phyloP scores from a whole-genome alignment of 30 jellyfish, hydroid and myxozoan species.

The Mastigias papua region DNA sequence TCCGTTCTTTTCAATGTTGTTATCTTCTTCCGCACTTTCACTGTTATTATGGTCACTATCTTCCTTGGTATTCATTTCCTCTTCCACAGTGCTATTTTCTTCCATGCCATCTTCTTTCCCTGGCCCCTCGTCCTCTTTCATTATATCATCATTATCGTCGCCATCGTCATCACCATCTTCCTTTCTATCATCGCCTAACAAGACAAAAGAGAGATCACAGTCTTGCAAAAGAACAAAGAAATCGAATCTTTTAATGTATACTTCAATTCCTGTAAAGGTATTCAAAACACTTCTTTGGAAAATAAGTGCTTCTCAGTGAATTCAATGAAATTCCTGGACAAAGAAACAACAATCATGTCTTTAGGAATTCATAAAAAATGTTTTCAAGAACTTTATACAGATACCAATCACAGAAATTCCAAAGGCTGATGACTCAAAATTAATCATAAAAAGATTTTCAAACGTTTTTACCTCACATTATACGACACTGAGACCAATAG shows the following conservation, averaged over 20 bases:
- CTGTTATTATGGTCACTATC: not conserved
- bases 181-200: constrained; percentile 6
- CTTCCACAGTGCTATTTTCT: constrained; percentile 1
- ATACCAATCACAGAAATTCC: too few relatives aligned
- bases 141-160: constrained; percentile 31
- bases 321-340: too few relatives aligned
- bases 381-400: too few relatives aligned
- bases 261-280: too few relatives aligned
- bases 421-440: too few relatives aligned
- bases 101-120: constrained; percentile 4
- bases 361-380: too few relatives aligned
- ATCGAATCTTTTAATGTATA: too few relatives aligned
- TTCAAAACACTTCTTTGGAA: too few relatives aligned
- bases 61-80: not conserved
- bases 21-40: constrained; percentile 6
- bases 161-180: constrained; percentile 40
- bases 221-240: not conserved
- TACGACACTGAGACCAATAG: not conserved
- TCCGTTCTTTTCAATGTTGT: not conserved
- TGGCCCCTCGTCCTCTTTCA: constrained; percentile 22
- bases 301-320: too few relatives aligned
- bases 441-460: too few relatives aligned
- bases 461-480: too few relatives aligned
- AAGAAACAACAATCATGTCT: too few relatives aligned
- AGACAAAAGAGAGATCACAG: not conserved